Evolutionary conservation across 64 coral and sea anemone genomes (phyloP).

Genomic region (Actinia equina): DNA sequence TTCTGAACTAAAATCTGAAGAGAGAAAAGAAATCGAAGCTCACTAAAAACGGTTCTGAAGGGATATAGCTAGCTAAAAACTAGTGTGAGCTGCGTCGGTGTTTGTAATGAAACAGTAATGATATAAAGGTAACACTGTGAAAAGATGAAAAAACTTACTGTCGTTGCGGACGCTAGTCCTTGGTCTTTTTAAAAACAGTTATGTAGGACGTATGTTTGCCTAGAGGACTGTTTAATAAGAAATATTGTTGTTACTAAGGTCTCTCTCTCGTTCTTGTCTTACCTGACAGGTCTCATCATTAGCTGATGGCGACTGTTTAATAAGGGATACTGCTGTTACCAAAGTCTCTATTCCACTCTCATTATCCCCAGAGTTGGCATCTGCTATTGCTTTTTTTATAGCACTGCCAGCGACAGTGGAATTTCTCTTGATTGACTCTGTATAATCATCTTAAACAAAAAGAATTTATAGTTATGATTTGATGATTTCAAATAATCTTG

Average conservation of each 20-base stretch:
- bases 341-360: slow-evolving; percentile 98
- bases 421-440: slow-evolving; percentile 82
- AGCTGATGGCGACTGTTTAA: slow-evolving; percentile 93
- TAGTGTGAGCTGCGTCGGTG: too few species aligned
- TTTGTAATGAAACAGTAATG: too few species aligned
- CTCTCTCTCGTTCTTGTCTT: slow-evolving; percentile 53
- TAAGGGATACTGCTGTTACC: slow-evolving; percentile 90
- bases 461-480: too few species aligned
- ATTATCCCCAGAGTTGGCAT: slow-evolving; percentile 90
- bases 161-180: too few species aligned
- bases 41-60: not conserved
- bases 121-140: too few species aligned
- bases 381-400: slow-evolving; percentile 93
- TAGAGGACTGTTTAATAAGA: slow-evolving; percentile 79
- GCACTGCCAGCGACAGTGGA: slow-evolving; percentile 79
- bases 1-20: slow-evolving; percentile 81
- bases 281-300: slow-evolving; percentile 93
- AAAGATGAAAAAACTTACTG: too few species aligned
- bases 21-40: not conserved
- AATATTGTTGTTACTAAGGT: slow-evolving; percentile 83
- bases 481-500: too few species aligned
- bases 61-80: too few species aligned
- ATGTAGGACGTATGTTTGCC: too few species aligned
- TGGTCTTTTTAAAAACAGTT: too few species aligned
- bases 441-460: slow-evolving; percentile 50